phyloP scores from a whole-genome alignment of 2,888 invertebrate species.

The Leistus spinibarbis region DNA sequence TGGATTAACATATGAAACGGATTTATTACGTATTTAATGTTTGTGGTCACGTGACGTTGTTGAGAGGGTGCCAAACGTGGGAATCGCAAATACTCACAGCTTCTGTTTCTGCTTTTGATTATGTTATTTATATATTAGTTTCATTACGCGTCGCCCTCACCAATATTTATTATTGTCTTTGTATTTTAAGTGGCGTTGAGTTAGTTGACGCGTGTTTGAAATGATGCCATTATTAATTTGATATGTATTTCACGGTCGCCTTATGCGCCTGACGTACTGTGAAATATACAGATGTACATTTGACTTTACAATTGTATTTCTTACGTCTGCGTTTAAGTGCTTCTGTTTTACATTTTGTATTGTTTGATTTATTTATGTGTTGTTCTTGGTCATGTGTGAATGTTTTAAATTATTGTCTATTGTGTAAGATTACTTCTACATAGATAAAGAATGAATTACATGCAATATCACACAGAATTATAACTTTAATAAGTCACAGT shows the following conservation, averaged over 20 bases:
- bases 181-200: constrained; percentile 24
- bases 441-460: no score
- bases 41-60: constrained; percentile 51
- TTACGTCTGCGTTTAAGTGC: background rate
- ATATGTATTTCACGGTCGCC: constrained; percentile 18
- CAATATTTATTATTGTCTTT: constrained; percentile 14
- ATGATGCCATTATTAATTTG: constrained; percentile 29
- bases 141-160: background rate
- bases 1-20: constrained; percentile 58
- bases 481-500: no score
- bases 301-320: background rate
- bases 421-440: background rate
- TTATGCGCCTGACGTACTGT: constrained; percentile 16
- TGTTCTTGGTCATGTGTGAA: no score
- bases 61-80: constrained; percentile 52
- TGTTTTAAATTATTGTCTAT: background rate
- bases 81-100: constrained; percentile 54
- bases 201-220: constrained; percentile 16
- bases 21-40: constrained; percentile 58
- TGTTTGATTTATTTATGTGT: background rate
- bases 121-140: constrained; percentile 28
- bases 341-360: background rate
- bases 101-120: constrained; percentile 37
- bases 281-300: background rate
- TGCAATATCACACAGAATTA: no score